Evolutionary conservation across 2,113 vertebrate species (phyloP), one percentile per base, ranked within the genome.

Genomic region (Jaculus jaculus): DNA sequence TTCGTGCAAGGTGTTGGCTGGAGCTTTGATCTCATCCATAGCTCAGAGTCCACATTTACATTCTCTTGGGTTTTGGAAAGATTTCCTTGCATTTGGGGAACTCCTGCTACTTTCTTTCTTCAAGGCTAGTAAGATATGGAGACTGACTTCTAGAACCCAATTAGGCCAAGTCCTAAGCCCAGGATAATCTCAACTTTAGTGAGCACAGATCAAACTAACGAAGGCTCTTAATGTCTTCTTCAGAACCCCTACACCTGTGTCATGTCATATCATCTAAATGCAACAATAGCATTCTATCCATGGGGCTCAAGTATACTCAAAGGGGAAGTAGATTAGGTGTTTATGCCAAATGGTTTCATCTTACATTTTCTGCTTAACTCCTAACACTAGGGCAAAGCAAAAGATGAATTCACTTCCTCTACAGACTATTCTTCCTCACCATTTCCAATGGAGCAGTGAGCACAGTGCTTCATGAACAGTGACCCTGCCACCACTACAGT

Each of bases 161-260:
- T 85, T 84, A 75, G 30, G 11, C 69, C 12, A 78, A 60, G 51
- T n/a, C 30, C 74, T 78, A 47, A 47, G 58, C 7, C 47, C 30
- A 84, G 7, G 63, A 79, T 83, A 34, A 82, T 60, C 32, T 90
- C 39, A 11, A 37, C 82, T 88, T 54, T 18, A 2, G 37, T 90
- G 3, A 94, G 84, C 20, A 72, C 37, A 75, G 66, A 73, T 95
- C n/a, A 95, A 74, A 74, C 32, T 61, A 20, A 34, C 78, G 60
- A 81, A 5, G 20, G 24, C 3, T 28, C 58, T 73, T 78, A 85
- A 58, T 63, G 58, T 69, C 24, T 74, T 91, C 58, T 42, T 2
- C 9, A 75, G 77, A 86, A 42, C 79, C 7, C 26, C 9, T 72
- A 68, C 26, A 63, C 23, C 15, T 92, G 71, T 83, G 26, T 9